Evolutionary conservation across 2,797 vertebrate species (phyloP).

Genomic region (Enteromius anoplus): DNA sequence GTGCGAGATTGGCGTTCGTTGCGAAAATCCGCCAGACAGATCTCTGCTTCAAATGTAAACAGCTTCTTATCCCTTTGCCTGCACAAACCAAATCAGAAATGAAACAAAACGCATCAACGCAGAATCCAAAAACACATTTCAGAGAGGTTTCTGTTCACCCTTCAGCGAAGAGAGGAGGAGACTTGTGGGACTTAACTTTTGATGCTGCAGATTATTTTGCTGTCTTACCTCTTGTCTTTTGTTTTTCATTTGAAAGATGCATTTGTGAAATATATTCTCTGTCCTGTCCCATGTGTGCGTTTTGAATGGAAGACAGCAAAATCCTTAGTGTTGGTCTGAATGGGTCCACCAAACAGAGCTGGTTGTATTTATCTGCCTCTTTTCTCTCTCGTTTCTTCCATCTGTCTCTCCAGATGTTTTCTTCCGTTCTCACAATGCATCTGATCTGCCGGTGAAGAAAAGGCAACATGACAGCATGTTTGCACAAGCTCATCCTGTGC

Average conservation of each 20-base stretch:
- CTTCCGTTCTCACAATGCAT: constrained; percentile 72
- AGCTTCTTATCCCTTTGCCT: constrained; percentile 52
- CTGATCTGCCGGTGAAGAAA: constrained; percentile 50
- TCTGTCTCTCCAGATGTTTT: constrained; percentile 77
- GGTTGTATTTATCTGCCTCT: constrained; percentile 75
- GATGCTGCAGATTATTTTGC: constrained; percentile 58
- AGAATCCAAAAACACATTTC: constrained; percentile 56
- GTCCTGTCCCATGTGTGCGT: constrained; percentile 48
- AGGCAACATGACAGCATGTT: constrained; percentile 52
- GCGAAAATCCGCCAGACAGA: constrained; percentile 68
- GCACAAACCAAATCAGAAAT: constrained; percentile 52
- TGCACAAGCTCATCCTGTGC: constrained; percentile 27
- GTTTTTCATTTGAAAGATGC: constrained; percentile 66
- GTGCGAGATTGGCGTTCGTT: constrained; percentile 75
- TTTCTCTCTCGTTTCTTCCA: constrained; percentile 70
- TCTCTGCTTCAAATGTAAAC: constrained; percentile 61
- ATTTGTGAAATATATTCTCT: constrained; percentile 50
- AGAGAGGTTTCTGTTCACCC: constrained; percentile 50
- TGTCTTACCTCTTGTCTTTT: constrained; percentile 61
- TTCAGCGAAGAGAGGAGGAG: constrained; percentile 48
- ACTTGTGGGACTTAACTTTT: constrained; percentile 52
- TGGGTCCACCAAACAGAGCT: constrained; percentile 69
- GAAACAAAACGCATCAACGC: constrained; percentile 59
- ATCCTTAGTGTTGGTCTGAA: constrained; percentile 68
- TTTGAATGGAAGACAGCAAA: constrained; percentile 53